Evolutionary conservation across 2,888 invertebrate species (phyloP).

Genomic region (Allolobophora icterica): DNA sequence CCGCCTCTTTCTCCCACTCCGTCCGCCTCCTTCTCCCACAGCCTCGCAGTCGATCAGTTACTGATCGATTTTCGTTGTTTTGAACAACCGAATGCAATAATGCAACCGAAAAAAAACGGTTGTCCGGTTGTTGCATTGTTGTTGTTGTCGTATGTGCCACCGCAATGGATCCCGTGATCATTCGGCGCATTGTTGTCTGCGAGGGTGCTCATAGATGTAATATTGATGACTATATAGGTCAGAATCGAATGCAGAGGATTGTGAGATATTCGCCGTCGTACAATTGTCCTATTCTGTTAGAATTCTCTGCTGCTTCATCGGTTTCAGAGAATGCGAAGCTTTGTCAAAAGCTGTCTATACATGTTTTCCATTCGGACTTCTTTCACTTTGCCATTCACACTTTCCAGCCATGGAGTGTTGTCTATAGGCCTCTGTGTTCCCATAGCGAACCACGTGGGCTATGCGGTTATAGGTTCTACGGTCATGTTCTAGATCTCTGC

Average conservation of each 20-base stretch:
- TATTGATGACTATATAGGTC: not conserved
- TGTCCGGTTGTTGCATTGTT: no score
- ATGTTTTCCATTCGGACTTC: not conserved
- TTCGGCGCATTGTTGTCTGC: not conserved
- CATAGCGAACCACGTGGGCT: no score
- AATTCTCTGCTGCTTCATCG: not conserved
- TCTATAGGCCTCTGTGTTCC: not conserved
- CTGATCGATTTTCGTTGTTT: no score
- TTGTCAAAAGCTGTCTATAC: not conserved
- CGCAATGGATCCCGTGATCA: not conserved
- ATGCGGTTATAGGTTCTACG: not conserved
- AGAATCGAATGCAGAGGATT: not conserved
- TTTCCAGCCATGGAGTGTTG: not conserved
- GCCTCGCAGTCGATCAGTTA: no score
- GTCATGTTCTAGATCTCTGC: not conserved
- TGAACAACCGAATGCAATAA: no score
- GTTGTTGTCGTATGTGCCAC: no score
- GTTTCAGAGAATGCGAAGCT: not conserved
- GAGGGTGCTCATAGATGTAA: not conserved
- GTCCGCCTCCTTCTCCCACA: no score
- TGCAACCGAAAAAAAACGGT: no score
- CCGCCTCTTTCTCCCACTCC: no score
- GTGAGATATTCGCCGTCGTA: not conserved
- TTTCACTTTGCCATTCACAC: not conserved
- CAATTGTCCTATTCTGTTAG: not conserved